phyloP scores from a whole-genome alignment of 2,797 vertebrate genomes.

The Hozukius guyotensis region DNA sequence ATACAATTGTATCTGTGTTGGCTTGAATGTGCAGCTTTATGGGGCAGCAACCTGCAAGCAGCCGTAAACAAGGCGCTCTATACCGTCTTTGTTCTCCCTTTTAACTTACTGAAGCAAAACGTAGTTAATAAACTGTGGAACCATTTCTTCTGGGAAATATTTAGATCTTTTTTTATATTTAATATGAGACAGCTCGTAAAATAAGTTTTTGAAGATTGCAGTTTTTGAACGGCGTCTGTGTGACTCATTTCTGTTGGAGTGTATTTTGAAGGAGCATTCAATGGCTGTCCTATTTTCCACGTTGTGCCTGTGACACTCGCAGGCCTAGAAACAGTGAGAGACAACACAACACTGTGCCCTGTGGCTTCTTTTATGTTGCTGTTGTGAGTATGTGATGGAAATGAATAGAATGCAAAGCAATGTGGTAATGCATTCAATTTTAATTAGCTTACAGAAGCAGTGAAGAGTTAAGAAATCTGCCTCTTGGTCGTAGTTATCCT shows the following conservation, averaged over 20 bases:
- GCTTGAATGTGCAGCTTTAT: slow-evolving; percentile 58
- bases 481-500: slow-evolving; percentile 44
- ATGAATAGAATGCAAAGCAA: slow-evolving; percentile 57
- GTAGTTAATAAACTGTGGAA: slow-evolving; percentile 34
- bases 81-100: slow-evolving; percentile 20
- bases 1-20: slow-evolving; percentile 45
- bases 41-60: slow-evolving; percentile 16
- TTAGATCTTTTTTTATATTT: slow-evolving; percentile 12
- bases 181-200: slow-evolving; percentile 20
- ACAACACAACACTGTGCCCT: slow-evolving; percentile 60
- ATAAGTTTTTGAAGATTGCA: slow-evolving; percentile 7
- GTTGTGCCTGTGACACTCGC: slow-evolving; percentile 31
- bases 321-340: slow-evolving; percentile 37
- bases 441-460: slow-evolving; percentile 55
- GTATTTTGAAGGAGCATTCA: slow-evolving; percentile 53
- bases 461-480: slow-evolving; percentile 41
- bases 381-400: slow-evolving; percentile 49
- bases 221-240: slow-evolving; percentile 18
- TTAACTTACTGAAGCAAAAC: slow-evolving; percentile 13
- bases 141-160: slow-evolving; percentile 22
- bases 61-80: slow-evolving; percentile 53
- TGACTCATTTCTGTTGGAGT: slow-evolving; percentile 55
- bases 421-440: slow-evolving; percentile 55
- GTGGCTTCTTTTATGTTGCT: slow-evolving; percentile 58
- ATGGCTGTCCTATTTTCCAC: slow-evolving; percentile 65